Conservation (phyloP, 1,140 invertebrate species). For the Laupala kohalensis region DNA sequence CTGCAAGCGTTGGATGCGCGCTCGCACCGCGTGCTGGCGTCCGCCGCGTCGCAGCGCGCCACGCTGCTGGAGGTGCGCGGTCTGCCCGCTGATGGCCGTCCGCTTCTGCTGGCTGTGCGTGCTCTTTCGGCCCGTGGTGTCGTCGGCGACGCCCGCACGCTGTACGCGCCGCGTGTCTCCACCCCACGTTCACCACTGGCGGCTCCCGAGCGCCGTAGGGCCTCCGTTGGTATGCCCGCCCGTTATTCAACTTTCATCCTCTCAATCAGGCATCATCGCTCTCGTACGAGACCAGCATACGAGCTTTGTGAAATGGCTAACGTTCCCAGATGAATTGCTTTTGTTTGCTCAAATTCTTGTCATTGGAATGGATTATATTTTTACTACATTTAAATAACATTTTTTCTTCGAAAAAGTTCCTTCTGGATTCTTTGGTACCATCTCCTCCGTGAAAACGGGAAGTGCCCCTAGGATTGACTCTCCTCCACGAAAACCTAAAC, state of each 20-base stretch:
- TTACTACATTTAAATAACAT: no score
- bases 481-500: no score
- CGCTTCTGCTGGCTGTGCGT: slow-evolving; percentile 34
- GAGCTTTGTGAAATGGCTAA: not conserved
- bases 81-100: slow-evolving; percentile 30
- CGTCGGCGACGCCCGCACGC: slow-evolving; percentile 32
- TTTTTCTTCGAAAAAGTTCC: no score
- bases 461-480: no score
- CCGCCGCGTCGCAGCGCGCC: slow-evolving; percentile 33
- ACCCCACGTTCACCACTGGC: not conserved
- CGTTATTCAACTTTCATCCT: no score
- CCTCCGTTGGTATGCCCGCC: not conserved
- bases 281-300: no score
- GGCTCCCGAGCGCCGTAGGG: not conserved
- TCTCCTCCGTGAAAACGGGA: no score
- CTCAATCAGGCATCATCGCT: no score
- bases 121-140: slow-evolving; percentile 32
- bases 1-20: slow-evolving; percentile 39
- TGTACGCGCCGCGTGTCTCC: slow-evolving; percentile 4
- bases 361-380: not conserved
- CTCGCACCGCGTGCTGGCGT: slow-evolving; percentile 33
- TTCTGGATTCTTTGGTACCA: no score
- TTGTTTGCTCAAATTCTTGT: not conserved
- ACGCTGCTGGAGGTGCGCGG: slow-evolving; percentile 33
- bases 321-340: not conserved